These are phyloP conservation scores for Drosophila emarginata DNA, from an alignment of 2,888 invertebrate genomes.

Conservation along the genomic window DNA sequence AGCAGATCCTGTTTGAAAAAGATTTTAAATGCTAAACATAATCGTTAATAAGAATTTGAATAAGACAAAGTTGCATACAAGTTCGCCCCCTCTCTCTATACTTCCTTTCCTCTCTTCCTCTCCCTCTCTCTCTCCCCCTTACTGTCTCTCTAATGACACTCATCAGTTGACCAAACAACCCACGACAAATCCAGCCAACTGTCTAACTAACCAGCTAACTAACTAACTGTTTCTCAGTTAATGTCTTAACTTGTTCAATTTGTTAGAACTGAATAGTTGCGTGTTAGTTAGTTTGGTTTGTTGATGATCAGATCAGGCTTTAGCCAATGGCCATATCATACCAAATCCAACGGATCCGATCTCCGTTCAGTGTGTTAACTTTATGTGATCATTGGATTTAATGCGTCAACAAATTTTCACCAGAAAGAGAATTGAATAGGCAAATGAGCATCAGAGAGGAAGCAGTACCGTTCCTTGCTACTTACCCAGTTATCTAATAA, in stretches of 20 bases:
- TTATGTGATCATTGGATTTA: slow-evolving; percentile 70
- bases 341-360: neutral
- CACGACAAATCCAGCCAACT: slow-evolving; percentile 9
- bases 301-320: neutral
- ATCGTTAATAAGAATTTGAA: neutral
- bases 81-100: neutral
- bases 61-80: neutral
- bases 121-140: no score
- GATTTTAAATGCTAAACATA: neutral
- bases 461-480: slow-evolving; percentile 36
- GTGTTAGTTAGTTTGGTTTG: slow-evolving; percentile 19
- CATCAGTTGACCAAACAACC: neutral
- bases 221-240: slow-evolving; percentile 56
- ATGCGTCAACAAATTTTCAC: slow-evolving; percentile 61
- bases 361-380: slow-evolving; percentile 27
- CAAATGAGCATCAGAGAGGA: neutral
- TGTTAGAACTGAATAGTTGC: slow-evolving; percentile 42
- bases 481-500: slow-evolving; percentile 41
- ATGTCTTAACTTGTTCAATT: slow-evolving; percentile 63
- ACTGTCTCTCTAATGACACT: neutral
- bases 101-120: neutral
- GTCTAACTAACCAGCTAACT: slow-evolving; percentile 22
- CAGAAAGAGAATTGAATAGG: slow-evolving; percentile 25
- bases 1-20: neutral
- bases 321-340: neutral